These are phyloP conservation scores for Pristionchus mayeri DNA, from an alignment of 2,888 invertebrate genomes.

Conservation along the genomic window DNA sequence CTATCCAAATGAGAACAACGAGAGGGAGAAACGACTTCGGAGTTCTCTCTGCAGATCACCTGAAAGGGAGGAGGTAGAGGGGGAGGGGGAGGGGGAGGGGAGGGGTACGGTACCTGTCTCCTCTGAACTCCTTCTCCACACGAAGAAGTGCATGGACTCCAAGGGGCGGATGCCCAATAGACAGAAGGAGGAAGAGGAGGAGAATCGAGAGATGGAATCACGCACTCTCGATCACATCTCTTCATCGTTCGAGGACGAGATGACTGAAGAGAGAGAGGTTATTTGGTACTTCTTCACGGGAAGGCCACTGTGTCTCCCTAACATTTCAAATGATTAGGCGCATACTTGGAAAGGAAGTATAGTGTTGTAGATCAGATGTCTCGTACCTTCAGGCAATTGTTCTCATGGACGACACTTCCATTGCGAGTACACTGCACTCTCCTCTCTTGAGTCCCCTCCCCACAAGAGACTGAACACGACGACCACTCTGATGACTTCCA, in stretches of 20 bases:
- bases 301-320: too few species aligned
- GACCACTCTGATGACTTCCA: slow-evolving; percentile 70
- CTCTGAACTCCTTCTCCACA: slow-evolving; percentile 78
- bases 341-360: too few species aligned
- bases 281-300: too few species aligned
- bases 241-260: slow-evolving; percentile 58
- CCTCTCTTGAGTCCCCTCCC: slow-evolving; percentile 56
- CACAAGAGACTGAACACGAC: slow-evolving; percentile 70
- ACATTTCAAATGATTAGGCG: too few species aligned
- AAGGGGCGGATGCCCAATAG: slow-evolving; percentile 72
- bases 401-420: slow-evolving; percentile 54
- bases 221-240: slow-evolving; percentile 61
- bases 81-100: background rate
- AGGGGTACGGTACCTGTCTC: slow-evolving; percentile 56
- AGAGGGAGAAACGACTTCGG: slow-evolving; percentile 65
- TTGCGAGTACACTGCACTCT: slow-evolving; percentile 49
- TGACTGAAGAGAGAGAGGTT: too few species aligned
- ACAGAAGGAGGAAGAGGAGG: slow-evolving; percentile 21
- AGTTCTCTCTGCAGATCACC: slow-evolving; percentile 67
- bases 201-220: background rate
- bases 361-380: background rate
- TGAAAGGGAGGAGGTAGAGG: background rate
- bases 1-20: slow-evolving; percentile 70
- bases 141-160: slow-evolving; percentile 77
- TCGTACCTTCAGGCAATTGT: slow-evolving; percentile 59